Evolutionary conservation across 2,888 invertebrate genomes (phyloP), one percentile per base, ranked within the genome.

Genomic region (Opisthograptis luteolata): DNA sequence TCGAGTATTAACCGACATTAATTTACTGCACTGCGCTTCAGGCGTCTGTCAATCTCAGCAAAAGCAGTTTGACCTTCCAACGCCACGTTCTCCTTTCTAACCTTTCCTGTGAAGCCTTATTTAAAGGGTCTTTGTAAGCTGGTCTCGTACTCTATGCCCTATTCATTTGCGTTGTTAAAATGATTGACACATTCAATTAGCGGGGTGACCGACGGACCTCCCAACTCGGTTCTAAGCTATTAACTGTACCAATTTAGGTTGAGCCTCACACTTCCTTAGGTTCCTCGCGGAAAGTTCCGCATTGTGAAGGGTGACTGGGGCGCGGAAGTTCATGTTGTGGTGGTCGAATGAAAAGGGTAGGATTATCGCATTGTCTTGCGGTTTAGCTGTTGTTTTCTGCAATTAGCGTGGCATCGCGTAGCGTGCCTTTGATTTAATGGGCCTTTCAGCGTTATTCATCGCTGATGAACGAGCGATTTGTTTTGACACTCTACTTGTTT

Each of bases 111-210:
- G 56, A 58, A 62, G 52, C 57, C 41, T 54, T 48, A 57, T 46
- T 41, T 36, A 55, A 69, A 60, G 70, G 81, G 47, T 76, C 84
- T 64, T 34, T 28, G 48, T 76, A 71, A 55, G 60, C 60, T 82
- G 83, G 86, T 57, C 68, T 70, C 52, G 64, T 70, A 73, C 72
- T 76, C 78, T 81, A 79, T 81, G 80, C 84, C 79, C 86, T 84
- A 87, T 89, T 91, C 86, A 89, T 92, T 92, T 92, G 88, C 90
- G 92, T 94, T 93, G 94, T 94, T 94, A 94, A 92, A 91, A 92
- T 94, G 94, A 94, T 94, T 94, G 94, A 94, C 94, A 94, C 92
- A 92, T 94, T 94, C 94, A 94, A 94, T 94, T 94, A 94, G 94
- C 85, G 81, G 87, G 89, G 91, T 92, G 92, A 92, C 92, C 91